These are phyloP conservation scores for Dasypus novemcinctus DNA, from an alignment of 2,113 vertebrate species.

Conservation along the genomic window DNA sequence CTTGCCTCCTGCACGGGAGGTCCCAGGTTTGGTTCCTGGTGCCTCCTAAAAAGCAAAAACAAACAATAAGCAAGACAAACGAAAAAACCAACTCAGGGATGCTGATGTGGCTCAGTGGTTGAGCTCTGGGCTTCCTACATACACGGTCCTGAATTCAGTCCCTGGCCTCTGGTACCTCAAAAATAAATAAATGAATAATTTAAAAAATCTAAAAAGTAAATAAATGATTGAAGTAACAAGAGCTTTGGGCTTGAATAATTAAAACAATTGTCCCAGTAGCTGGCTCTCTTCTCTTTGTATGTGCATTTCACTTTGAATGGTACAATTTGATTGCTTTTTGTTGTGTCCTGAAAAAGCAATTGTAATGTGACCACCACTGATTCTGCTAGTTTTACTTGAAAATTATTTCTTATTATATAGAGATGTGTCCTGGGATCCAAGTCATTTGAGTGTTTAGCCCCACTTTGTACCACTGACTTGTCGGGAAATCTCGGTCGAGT, in stretches of 20 bases:
- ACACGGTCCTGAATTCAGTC: no score
- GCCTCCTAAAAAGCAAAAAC: no score
- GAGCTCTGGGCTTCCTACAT: no score
- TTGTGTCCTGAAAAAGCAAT: background rate
- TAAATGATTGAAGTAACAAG: background rate
- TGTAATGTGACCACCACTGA: background rate
- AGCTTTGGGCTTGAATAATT: background rate
- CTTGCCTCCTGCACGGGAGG: no score
- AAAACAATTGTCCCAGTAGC: background rate
- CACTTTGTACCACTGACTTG: background rate
- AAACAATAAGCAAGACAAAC: no score
- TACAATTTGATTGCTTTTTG: background rate
- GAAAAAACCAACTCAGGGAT: no score
- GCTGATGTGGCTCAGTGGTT: no score
- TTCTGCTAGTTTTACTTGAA: background rate
- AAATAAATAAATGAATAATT: background rate
- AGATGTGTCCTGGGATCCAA: background rate
- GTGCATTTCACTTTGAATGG: background rate
- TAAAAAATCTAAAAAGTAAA: slow-evolving; percentile 1
- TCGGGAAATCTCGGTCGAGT: background rate
- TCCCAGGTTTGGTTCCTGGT: no score
- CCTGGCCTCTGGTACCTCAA: background rate
- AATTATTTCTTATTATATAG: background rate
- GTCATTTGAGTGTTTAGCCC: background rate
- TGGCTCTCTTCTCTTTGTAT: background rate